Percentiles rank a stretch among this genome's conserved stretches.
Conservation (phyloP, 2,888 invertebrate genomes). For the Xestia sexstrigata region DNA sequence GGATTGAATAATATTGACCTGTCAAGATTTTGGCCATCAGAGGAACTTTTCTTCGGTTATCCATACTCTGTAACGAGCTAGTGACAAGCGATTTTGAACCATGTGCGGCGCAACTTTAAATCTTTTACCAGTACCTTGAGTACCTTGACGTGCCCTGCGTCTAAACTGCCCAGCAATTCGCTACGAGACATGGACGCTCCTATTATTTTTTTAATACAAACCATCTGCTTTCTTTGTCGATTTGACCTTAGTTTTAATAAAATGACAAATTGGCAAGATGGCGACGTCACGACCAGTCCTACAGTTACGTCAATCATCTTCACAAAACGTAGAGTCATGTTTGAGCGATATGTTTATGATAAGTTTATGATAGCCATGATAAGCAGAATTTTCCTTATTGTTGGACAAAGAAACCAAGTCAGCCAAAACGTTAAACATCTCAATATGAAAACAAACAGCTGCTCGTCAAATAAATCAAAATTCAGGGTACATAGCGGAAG, state of each 20-base stretch:
- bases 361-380: not conserved
- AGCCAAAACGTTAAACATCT: constrained; percentile 2
- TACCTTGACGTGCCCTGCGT: not conserved
- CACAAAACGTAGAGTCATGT: not conserved
- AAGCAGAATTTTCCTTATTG: constrained; percentile 9
- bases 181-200: not conserved
- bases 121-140: not conserved
- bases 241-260: too few species aligned
- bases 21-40: not conserved
- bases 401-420: constrained; percentile 24
- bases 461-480: constrained; percentile 74
- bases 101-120: not conserved
- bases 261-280: not conserved
- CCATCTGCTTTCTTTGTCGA: not conserved
- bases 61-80: not conserved
- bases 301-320: not conserved
- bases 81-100: constrained; percentile 6
- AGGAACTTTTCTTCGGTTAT: not conserved
- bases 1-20: not conserved
- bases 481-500: constrained; percentile 84
- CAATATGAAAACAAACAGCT: constrained; percentile 20
- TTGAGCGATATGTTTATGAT: constrained; percentile 3
- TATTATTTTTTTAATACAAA: not conserved
- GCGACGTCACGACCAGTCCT: not conserved
- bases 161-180: not conserved